Conservation (phyloP, 1,140 invertebrate species). For the Aethina tumida region DNA sequence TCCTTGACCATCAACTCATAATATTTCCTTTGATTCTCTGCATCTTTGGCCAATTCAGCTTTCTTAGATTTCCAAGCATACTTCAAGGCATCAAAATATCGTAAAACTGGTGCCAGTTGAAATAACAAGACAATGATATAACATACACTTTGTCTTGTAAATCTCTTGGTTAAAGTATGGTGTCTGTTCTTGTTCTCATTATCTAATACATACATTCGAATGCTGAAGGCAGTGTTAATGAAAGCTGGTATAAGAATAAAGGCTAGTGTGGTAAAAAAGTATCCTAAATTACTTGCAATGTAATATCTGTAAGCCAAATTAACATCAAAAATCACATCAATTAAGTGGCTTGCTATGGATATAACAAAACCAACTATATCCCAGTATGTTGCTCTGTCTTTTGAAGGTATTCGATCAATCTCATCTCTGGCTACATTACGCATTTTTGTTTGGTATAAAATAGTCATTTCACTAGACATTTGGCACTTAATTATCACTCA, state of each 20-base stretch:
- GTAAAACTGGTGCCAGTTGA: conserved; percentile 52
- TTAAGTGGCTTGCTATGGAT: conserved; percentile 50
- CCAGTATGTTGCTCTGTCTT: conserved; percentile 31
- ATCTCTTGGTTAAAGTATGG: conserved; percentile 37
- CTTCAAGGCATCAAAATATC: conserved; percentile 51
- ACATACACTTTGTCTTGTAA: conserved; percentile 42
- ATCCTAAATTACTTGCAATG: conserved; percentile 37
- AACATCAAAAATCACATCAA: conserved; percentile 53
- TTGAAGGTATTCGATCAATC: conserved; percentile 31
- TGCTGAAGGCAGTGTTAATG: conserved; percentile 51
- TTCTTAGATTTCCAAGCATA: conserved; percentile 37
- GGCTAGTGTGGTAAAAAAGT: conserved; percentile 48
- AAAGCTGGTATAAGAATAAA: conserved; percentile 55
- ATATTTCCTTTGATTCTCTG: conserved; percentile 42
- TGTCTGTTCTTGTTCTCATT: conserved; percentile 22
- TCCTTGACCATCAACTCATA: conserved; percentile 71
- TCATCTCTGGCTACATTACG: conserved; percentile 24
- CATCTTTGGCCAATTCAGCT: conserved; percentile 32
- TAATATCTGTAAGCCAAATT: conserved; percentile 51
- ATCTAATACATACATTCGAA: conserved; percentile 44
- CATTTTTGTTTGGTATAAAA: conserved; percentile 21
- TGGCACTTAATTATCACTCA: too few relatives aligned
- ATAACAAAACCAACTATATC: conserved; percentile 37
- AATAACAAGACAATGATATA: conserved; percentile 48
- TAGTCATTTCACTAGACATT: too few relatives aligned